Evolutionary conservation across 2,888 invertebrate genomes (phyloP).

Genomic region (Eupithecia vulgata): DNA sequence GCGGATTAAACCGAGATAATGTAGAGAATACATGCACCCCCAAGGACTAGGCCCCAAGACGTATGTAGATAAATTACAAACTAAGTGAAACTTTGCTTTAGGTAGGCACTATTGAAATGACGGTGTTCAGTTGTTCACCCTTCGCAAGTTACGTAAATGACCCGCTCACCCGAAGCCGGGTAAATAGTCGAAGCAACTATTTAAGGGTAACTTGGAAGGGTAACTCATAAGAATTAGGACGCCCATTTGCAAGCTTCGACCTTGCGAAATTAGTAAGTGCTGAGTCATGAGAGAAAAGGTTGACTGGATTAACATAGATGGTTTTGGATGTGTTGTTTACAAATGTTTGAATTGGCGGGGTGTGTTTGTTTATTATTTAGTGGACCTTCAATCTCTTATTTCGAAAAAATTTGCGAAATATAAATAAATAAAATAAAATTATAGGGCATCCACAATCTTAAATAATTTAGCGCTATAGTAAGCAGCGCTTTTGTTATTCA

Average conservation of each 20-base stretch:
- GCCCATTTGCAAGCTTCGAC: slow-evolving; percentile 33
- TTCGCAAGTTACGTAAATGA: slow-evolving; percentile 25
- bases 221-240: slow-evolving; percentile 33
- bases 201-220: slow-evolving; percentile 34
- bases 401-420: neutral
- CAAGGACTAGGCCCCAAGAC: neutral
- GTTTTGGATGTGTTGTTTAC: slow-evolving; percentile 17
- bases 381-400: neutral
- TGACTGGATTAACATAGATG: slow-evolving; percentile 28
- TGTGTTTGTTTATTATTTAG: slow-evolving; percentile 6
- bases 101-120: slow-evolving; percentile 12
- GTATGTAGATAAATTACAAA: slow-evolving; percentile 5
- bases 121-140: slow-evolving; percentile 17
- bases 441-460: too few species aligned
- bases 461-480: too few species aligned
- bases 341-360: neutral
- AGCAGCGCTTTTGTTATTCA: too few species aligned
- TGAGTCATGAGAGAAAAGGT: slow-evolving; percentile 30
- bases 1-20: neutral
- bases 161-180: slow-evolving; percentile 16
- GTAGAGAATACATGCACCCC: neutral
- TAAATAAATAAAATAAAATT: too few species aligned
- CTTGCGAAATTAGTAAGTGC: slow-evolving; percentile 36
- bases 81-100: slow-evolving; percentile 8
- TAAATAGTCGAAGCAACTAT: slow-evolving; percentile 33